A percentile compares a stretch with the other conserved stretches of the same genome.
Conservation (phyloP, 1,140 invertebrate genomes). For the Armadillidium nasatum region DNA sequence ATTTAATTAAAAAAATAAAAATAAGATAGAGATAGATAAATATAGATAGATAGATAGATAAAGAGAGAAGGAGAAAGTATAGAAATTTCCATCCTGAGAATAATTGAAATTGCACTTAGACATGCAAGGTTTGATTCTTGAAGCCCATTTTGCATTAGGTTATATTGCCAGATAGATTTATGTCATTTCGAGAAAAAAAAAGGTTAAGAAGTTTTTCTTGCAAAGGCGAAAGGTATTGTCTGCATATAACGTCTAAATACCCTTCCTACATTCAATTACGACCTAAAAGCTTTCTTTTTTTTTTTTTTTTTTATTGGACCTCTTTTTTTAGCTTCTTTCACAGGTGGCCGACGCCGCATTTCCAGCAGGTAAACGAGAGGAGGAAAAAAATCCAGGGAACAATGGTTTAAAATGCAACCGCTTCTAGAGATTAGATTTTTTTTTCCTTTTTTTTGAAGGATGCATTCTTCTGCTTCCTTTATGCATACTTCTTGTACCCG, state of each 20-base stretch:
- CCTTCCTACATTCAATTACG: slow-evolving; percentile 6
- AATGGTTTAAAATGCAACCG: background rate
- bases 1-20: too few species aligned
- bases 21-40: too few species aligned
- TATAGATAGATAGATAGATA: too few species aligned
- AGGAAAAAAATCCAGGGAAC: background rate
- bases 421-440: too few species aligned
- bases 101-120: too few species aligned
- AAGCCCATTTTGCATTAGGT: too few species aligned
- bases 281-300: background rate
- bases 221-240: background rate
- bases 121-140: too few species aligned
- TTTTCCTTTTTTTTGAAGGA: background rate
- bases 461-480: background rate
- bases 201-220: background rate
- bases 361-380: background rate
- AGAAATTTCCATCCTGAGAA: too few species aligned
- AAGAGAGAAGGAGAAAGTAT: too few species aligned
- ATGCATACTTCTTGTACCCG: background rate
- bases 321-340: background rate
- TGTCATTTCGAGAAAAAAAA: background rate
- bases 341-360: background rate
- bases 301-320: background rate
- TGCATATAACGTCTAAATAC: slow-evolving; percentile 8
- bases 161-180: background rate